Percentiles rank a stretch among this genome's conserved stretches.
Conservation (phyloP, 1,140 invertebrate species). For the Gryllus bimaculatus region DNA sequence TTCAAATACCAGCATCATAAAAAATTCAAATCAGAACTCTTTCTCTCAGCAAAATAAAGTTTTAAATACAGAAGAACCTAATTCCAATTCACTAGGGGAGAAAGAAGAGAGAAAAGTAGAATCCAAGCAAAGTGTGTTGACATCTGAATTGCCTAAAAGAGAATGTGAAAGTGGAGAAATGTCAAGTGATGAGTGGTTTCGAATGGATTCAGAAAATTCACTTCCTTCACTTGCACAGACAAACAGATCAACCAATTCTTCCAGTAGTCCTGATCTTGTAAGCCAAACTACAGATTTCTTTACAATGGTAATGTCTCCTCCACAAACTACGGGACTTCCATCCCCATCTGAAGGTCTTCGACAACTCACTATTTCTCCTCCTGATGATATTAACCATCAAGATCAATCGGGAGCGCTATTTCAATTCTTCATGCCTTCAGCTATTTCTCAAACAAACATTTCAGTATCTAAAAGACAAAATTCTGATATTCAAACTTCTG, state of each 20-base stretch:
- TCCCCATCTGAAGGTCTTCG: slow-evolving; percentile 39
- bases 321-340: slow-evolving; percentile 26
- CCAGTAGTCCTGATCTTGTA: background rate
- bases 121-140: no score
- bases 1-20: no score
- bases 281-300: slow-evolving; percentile 34
- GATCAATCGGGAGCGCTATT: slow-evolving; percentile 17
- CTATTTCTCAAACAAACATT: background rate
- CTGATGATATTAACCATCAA: slow-evolving; percentile 24
- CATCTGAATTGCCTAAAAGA: no score
- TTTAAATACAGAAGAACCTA: no score
- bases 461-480: background rate
- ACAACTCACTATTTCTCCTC: slow-evolving; percentile 40
- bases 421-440: slow-evolving; percentile 17
- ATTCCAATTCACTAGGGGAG: no score
- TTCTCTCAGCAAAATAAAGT: no score
- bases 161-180: no score
- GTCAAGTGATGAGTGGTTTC: background rate
- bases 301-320: slow-evolving; percentile 38
- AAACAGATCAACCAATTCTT: no score
- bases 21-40: no score
- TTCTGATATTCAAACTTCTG: background rate
- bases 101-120: no score
- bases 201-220: no score
- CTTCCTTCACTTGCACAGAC: no score